Base-by-base conservation (phyloP, 2,113 vertebrate genomes). In the Melanotaenia duboulayi region DNA sequence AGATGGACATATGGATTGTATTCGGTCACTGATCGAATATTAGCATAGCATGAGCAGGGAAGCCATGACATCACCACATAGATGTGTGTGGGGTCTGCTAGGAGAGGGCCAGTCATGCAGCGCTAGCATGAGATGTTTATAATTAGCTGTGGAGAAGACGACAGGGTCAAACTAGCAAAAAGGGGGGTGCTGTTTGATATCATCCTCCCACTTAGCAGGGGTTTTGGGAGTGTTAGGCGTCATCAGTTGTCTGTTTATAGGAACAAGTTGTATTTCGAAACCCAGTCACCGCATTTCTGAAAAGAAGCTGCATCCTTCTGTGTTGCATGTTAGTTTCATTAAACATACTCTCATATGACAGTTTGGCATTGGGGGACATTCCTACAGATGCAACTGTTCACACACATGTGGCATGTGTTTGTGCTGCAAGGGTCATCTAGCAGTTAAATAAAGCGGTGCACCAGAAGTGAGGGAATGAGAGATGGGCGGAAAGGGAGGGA, bases 401-500 rank as follows among this genome's bases (percentile, higher is more conserved):
- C 76, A 60, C 73, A 76, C 71, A 80, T 66, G 77, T 79, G 66
- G 40, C 60, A 54, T 54, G 76, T 81, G 79, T 86, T 71, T 46
- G 50, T 49, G 10, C 66, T 54, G 32, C 69, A n/a, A 64, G 63
- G 74, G 75, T 71, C 35, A 60, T 13, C 42, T 60, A 65, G 70
- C 48, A 75, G 88, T 92, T 90, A 87, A 89, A 92, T 90, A 84
- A 92, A 91, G 90, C 76, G 55, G 71, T 65, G 1, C 69, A 73
- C 74, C 77, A 86, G 64, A 75, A 82, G 77, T 76, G 84, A 84
- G 84, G 83, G 83, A 89, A 74, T 80, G 86, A 80, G 64, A 50
- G 64, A 46, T 48, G 71, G 74, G 28, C 39, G 37, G 55, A 76
- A 68, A 55, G 55, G 75, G 78, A 52, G 74, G 28, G 69, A 55